Evolutionary conservation across 2,797 vertebrate genomes (phyloP).

Genomic region (Sebastes vulpes): DNA sequence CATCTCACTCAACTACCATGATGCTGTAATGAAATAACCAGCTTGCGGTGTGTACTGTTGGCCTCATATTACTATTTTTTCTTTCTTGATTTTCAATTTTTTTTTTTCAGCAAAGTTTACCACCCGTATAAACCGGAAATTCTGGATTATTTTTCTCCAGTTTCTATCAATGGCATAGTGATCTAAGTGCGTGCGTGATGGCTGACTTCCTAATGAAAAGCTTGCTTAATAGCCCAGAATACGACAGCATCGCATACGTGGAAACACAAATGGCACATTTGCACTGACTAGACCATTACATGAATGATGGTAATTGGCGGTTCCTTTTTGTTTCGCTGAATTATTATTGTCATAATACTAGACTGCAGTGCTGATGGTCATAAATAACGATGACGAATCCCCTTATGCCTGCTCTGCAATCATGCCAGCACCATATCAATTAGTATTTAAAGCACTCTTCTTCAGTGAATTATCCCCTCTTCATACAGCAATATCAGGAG

Average conservation of each 20-base stretch:
- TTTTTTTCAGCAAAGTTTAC: background rate
- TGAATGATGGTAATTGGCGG: conserved; percentile 41
- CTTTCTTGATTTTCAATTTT: background rate
- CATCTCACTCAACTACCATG: background rate
- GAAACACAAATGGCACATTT: conserved; percentile 27
- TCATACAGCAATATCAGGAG: background rate
- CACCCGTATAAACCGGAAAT: background rate
- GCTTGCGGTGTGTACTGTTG: background rate
- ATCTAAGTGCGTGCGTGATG: background rate
- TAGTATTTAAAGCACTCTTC: background rate
- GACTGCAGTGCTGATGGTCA: background rate
- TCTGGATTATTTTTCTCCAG: background rate
- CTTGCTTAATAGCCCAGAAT: background rate
- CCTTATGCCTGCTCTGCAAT: conserved; percentile 37
- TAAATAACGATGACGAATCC: background rate
- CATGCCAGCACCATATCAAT: conserved; percentile 8
- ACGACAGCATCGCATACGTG: background rate
- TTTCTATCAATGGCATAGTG: background rate
- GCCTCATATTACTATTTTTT: background rate
- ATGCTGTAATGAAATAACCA: background rate
- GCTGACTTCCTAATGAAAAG: background rate
- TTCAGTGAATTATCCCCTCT: background rate
- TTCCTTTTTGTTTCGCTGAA: conserved; percentile 42
- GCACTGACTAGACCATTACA: background rate
- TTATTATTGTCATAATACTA: conserved; percentile 56